A percentile compares a stretch with the other conserved stretches of the same genome.
Evolutionary conservation across 2,888 invertebrate genomes (phyloP).

Genomic region (Protophormia terraenovae): DNA sequence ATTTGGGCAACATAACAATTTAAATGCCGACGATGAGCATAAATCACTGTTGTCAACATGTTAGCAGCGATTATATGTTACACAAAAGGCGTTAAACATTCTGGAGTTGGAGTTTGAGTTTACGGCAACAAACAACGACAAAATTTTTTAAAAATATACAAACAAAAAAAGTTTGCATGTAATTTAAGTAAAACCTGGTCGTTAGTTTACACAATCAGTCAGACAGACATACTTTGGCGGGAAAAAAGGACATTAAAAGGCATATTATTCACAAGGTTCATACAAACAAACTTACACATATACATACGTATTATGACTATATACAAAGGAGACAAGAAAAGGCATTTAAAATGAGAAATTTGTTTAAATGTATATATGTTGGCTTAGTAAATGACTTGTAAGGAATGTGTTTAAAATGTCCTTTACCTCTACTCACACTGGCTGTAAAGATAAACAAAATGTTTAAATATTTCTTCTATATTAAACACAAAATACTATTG

Average conservation of each 20-base stretch:
- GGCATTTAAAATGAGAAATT: constrained; percentile 49
- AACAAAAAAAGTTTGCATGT: constrained; percentile 27
- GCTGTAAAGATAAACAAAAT: not conserved
- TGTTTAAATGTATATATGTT: constrained; percentile 23
- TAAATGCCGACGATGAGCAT: constrained; percentile 71
- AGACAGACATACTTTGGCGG: not conserved
- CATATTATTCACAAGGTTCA: not conserved
- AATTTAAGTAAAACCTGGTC: constrained; percentile 54
- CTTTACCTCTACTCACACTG: not conserved
- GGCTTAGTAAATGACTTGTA: constrained; percentile 49
- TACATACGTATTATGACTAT: not conserved
- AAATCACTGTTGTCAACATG: constrained; percentile 72
- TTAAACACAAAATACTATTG: not conserved
- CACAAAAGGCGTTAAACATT: constrained; percentile 52
- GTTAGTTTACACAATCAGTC: constrained; percentile 5
- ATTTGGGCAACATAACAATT: constrained; percentile 71
- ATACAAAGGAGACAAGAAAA: constrained; percentile 20
- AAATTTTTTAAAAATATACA: not conserved
- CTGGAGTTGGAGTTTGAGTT: constrained; percentile 37
- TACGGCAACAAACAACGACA: constrained; percentile 3
- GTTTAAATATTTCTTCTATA: not conserved
- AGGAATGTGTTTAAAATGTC: constrained; percentile 45
- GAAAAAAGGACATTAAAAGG: not conserved
- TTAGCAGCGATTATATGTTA: constrained; percentile 64
- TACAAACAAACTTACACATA: not conserved